These are phyloP conservation scores for Lampropteryx suffumata DNA, from an alignment of 2,888 invertebrate genomes.

Conservation along the genomic window DNA sequence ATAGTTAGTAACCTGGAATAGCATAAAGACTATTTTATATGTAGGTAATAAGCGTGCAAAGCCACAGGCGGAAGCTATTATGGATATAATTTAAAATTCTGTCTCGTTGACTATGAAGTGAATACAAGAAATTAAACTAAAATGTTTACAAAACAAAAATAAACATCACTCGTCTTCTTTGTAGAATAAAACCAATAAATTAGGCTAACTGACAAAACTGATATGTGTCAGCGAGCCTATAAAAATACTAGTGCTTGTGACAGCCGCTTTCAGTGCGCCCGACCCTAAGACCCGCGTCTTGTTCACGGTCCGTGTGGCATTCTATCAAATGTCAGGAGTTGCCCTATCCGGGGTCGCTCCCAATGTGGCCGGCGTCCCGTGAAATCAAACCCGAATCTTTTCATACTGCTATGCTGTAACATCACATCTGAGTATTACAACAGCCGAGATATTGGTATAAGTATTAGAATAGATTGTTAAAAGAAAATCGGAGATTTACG, in stretches of 20 bases:
- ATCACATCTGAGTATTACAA: slow-evolving; percentile 18
- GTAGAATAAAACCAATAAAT: too few relatives aligned
- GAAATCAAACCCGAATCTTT: slow-evolving; percentile 57
- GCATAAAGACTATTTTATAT: too few relatives aligned
- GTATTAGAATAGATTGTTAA: not conserved
- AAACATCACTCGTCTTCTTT: too few relatives aligned
- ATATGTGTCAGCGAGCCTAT: too few relatives aligned
- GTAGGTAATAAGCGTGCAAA: too few relatives aligned
- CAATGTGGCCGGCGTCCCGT: slow-evolving; percentile 59
- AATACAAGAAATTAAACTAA: too few relatives aligned
- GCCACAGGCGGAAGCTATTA: too few relatives aligned
- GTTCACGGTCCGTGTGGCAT: slow-evolving; percentile 67
- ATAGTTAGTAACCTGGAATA: too few relatives aligned
- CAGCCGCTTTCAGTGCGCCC: slow-evolving; percentile 8
- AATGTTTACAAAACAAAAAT: too few relatives aligned
- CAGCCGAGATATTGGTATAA: slow-evolving; percentile 5
- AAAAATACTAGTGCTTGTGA: not conserved
- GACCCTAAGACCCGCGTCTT: slow-evolving; percentile 33
- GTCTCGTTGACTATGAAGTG: too few relatives aligned
- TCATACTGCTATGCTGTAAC: slow-evolving; percentile 28
- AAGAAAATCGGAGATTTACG: not conserved
- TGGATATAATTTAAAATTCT: too few relatives aligned
- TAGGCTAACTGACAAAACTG: too few relatives aligned
- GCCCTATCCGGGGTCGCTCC: slow-evolving; percentile 60
- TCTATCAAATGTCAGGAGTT: slow-evolving; percentile 74